These are phyloP conservation scores for Epizoanthus illoricatus DNA, from an alignment of 92 coral and sea anemone species.

Conservation along the genomic window DNA sequence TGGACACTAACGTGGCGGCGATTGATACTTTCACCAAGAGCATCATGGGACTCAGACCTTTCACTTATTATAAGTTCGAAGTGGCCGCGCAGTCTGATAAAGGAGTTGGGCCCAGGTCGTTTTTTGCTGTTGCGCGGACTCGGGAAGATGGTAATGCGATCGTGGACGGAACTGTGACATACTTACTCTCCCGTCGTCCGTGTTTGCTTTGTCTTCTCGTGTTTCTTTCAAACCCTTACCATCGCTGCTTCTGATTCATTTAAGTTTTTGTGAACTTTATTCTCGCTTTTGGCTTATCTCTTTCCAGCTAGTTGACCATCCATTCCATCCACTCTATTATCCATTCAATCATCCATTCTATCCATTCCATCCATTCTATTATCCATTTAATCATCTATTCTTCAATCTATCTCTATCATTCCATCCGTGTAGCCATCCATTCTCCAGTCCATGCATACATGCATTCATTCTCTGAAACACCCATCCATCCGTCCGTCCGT, in stretches of 20 bases:
- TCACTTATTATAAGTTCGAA: slow-evolving; percentile 75
- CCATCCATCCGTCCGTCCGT: too few species aligned
- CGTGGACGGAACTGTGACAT: too few species aligned
- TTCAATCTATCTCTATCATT: too few species aligned
- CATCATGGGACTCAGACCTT: slow-evolving; percentile 74
- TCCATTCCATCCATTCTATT: too few species aligned
- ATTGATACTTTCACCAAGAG: slow-evolving; percentile 44
- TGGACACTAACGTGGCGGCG: slow-evolving; percentile 54
- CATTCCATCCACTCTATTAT: too few species aligned
- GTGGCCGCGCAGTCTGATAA: slow-evolving; percentile 86
- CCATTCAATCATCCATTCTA: too few species aligned
- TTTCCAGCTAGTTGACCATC: neutral
- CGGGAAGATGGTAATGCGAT: slow-evolving; percentile 68
- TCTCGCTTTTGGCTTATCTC: neutral
- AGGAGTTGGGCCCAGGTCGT: slow-evolving; percentile 84
- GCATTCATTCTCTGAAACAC: too few species aligned
- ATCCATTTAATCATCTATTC: too few species aligned
- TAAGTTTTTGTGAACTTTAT: neutral
- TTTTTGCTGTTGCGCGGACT: slow-evolving; percentile 71
- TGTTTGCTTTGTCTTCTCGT: neutral
- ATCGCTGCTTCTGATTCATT: neutral
- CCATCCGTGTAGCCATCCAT: too few species aligned
- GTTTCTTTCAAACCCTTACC: neutral
- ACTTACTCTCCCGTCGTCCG: neutral
- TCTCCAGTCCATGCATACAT: too few species aligned